Percentiles rank a stretch among this genome's conserved stretches.
Evolutionary conservation across 2,113 vertebrate species (phyloP).

Genomic region (Clarias gariepinus): DNA sequence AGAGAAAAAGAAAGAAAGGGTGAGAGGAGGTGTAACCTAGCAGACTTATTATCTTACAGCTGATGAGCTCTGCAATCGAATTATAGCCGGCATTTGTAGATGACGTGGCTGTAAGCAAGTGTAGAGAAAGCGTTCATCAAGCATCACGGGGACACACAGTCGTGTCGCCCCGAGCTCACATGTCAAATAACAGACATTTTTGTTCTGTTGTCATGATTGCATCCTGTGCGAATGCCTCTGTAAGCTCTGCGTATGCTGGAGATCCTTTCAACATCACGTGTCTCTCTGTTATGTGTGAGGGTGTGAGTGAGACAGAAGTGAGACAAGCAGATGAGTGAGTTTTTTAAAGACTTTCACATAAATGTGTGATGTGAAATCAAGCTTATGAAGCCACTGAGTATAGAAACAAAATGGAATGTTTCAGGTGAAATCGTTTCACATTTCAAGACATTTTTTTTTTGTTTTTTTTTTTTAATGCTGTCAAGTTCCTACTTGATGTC

Average conservation of each 20-base stretch:
- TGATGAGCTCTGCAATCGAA: conserved; percentile 65
- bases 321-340: conserved; percentile 26
- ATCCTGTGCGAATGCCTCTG: not conserved
- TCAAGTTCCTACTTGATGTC: not conserved
- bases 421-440: not conserved
- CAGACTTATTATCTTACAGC: conserved; percentile 64
- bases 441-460: not conserved
- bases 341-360: not conserved
- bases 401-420: not conserved
- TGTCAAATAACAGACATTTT: not conserved
- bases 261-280: not conserved
- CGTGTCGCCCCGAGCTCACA: not conserved
- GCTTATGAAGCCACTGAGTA: not conserved
- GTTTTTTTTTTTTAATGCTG: not conserved
- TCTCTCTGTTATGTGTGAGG: not conserved
- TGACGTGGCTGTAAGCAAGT: conserved; percentile 16
- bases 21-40: conserved; percentile 7
- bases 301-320: not conserved
- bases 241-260: not conserved
- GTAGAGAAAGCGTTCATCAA: not conserved
- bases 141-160: not conserved
- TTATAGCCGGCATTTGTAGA: conserved; percentile 54
- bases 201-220: not conserved
- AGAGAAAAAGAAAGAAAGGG: not conserved
- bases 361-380: not conserved